These are phyloP conservation scores for Palloptera scutellata DNA, from an alignment of 2,888 invertebrate genomes.

Conservation along the genomic window DNA sequence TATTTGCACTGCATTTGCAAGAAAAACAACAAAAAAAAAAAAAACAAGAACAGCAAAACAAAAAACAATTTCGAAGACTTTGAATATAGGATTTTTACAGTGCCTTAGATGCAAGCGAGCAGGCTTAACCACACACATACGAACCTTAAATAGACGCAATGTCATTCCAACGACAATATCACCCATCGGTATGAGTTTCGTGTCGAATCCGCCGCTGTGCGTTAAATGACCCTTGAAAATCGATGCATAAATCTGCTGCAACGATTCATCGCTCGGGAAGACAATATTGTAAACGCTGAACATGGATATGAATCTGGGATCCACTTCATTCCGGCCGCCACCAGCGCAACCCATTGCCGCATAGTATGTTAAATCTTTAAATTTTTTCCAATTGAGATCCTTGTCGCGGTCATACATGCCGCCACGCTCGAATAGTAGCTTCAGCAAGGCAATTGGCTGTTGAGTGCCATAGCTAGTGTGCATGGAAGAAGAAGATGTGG, in stretches of 20 bases:
- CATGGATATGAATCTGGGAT: constrained; percentile 90
- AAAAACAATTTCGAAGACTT: neutral
- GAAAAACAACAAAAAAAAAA: no score
- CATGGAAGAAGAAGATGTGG: neutral
- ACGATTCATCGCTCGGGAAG: constrained; percentile 80
- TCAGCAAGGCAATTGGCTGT: constrained; percentile 92
- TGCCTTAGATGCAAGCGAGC: no score
- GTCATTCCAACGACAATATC: constrained; percentile 79
- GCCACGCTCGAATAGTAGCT: constrained; percentile 85
- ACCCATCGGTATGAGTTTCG: constrained; percentile 72
- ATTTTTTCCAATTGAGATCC: constrained; percentile 87
- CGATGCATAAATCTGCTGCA: constrained; percentile 82
- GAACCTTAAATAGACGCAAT: constrained; percentile 80
- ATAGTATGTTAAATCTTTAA: constrained; percentile 80
- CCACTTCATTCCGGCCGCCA: constrained; percentile 89
- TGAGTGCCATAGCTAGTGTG: constrained; percentile 80
- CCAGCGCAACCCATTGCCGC: constrained; percentile 89
- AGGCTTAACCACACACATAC: constrained; percentile 14
- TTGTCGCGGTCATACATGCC: constrained; percentile 91
- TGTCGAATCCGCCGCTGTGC: constrained; percentile 68
- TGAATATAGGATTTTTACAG: no score
- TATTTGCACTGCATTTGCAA: constrained; percentile 13
- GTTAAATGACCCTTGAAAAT: constrained; percentile 81
- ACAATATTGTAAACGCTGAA: constrained; percentile 88
- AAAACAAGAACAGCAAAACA: neutral